Percentiles rank a stretch among this genome's conserved stretches.
These are phyloP conservation scores for Ommatoiulus sabulosus DNA, from an alignment of 2,888 invertebrate species.

Conservation along the genomic window DNA sequence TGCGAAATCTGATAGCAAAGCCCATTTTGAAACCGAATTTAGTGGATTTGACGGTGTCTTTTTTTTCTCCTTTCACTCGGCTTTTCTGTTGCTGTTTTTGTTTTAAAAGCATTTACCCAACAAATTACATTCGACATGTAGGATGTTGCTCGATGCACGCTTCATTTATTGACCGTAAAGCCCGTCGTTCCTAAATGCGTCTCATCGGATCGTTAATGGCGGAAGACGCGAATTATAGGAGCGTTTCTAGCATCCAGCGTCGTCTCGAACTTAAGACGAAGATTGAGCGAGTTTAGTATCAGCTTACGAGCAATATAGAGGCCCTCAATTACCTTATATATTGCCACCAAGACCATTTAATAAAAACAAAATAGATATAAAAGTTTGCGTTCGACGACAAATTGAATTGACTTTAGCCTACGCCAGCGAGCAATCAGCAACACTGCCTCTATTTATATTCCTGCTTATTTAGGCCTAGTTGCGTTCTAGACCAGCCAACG, in stretches of 20 bases:
- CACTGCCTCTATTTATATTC: constrained; percentile 1
- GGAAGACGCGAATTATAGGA: not conserved
- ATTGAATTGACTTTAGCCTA: constrained; percentile 35
- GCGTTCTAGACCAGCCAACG: not conserved
- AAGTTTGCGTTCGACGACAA: constrained; percentile 19
- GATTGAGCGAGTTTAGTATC: constrained; percentile 48
- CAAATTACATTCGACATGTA: constrained; percentile 16
- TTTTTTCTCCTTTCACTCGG: not conserved
- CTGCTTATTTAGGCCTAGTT: not conserved
- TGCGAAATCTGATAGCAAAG: constrained; percentile 47
- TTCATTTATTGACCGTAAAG: constrained; percentile 22
- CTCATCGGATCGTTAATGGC: constrained; percentile 47
- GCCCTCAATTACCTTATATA: constrained; percentile 44
- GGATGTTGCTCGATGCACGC: constrained; percentile 38
- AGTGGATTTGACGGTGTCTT: not conserved
- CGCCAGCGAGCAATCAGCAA: not conserved
- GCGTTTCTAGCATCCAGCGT: not conserved
- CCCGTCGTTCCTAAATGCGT: constrained; percentile 26
- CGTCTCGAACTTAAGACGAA: constrained; percentile 24
- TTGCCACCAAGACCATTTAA: constrained; percentile 25
- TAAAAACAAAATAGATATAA: constrained; percentile 45
- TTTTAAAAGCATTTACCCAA: constrained; percentile 48
- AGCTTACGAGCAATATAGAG: constrained; percentile 19
- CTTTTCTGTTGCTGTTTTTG: constrained; percentile 37
- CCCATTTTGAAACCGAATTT: constrained; percentile 36